Base-by-base conservation (phyloP, 1,140 invertebrate genomes). In the Heterodera carotae region DNA sequence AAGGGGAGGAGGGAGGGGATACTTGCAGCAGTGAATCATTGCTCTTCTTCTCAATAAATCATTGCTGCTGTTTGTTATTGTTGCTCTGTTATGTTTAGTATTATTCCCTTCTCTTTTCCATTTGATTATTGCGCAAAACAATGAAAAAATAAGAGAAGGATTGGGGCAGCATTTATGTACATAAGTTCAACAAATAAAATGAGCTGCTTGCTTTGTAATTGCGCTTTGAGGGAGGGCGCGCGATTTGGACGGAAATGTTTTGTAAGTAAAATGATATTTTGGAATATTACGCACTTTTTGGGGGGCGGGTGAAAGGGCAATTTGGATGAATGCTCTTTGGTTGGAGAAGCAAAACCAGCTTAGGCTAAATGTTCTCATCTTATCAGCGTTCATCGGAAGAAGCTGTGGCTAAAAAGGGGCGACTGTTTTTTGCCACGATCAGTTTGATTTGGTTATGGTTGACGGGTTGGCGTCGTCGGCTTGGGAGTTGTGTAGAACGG, bases 81-180 rank as follows among this genome's bases (percentile, higher is more conserved):
- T n/a, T n/a, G n/a, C n/a, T n/a, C n/a, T n/a, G n/a, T n/a, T n/a
- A n/a, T n/a, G n/a, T n/a, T n/a, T n/a, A n/a, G 6, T 43, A 43
- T 43, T 43, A 43, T 43, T 22, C 48, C 12, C 48, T 18, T 4
- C 22, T 22, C 12, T 15, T 15, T 53, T 18, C 22, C 48, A 53
- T 53, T 53, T 53, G 48, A 53, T 53, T 53, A 53, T 53, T 53
- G 48, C 48, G 48, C 48, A 53, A 53, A 53, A 53, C 48, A 53
- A 53, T 53, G 48, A 53, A 53, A 53, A 53, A 53, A 15, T 22
- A 53, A 22, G 15, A 22, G 48, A 5, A 53, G 18, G 18, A 22
- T 22, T 22, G 48, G 48, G 12, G 48, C 12, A 22, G 48, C 12
- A 15, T 8, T 6, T 43, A n/a, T n/a, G n/a, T n/a, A n/a, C 39